Evolutionary conservation across 2,797 vertebrate species (phyloP), one percentile per base, ranked within the genome.

Genomic region (Muscicapa comitata): DNA sequence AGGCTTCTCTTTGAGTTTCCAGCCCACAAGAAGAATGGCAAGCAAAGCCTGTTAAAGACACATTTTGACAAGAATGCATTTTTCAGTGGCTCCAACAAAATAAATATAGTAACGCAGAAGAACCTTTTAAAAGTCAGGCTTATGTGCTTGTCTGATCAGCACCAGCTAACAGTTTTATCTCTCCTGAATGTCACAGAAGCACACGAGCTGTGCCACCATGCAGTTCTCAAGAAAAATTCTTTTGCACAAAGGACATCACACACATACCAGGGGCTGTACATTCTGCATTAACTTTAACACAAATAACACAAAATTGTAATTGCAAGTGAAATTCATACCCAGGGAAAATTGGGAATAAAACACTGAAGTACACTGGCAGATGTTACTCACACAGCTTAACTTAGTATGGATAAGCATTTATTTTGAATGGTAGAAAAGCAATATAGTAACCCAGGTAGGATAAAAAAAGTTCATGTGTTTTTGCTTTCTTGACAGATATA

Each of bases 51-150:
- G 61, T 88, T 93, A 73, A 77, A 86, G 90, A 91, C 88, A 95
- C 61, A 51, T 96, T 95, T 96, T 95, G 91, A 96, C 94, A 94
- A 83, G 75, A 85, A 89, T 3, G 18, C 53, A 67, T 92, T 93
- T 95, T 81, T 86, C 62, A 12, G n/a, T 66, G 68, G 38, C 50
- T 96, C 62, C 62, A 78, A 77, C 65, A 83, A 93, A 94, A 92
- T 85, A 96, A 93, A 95, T 83, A 93, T 58, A 88, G 89, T 75
- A 95, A 91, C 5, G 0, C 40, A 88, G 75, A 93, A 88, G 86
- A 94, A 78, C 86, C 75, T 88, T 94, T 95, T 84, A 92, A 86
- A 94, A 96, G 81, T 86, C 92, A 85, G 84, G 91, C 73, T 89
- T 94, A 67, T 86, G 88, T 91, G 72, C 78, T 88, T 87, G 43